phyloP scores from a whole-genome alignment of 64 coral and sea anemone species.

The Cladopsammia gracilis region DNA sequence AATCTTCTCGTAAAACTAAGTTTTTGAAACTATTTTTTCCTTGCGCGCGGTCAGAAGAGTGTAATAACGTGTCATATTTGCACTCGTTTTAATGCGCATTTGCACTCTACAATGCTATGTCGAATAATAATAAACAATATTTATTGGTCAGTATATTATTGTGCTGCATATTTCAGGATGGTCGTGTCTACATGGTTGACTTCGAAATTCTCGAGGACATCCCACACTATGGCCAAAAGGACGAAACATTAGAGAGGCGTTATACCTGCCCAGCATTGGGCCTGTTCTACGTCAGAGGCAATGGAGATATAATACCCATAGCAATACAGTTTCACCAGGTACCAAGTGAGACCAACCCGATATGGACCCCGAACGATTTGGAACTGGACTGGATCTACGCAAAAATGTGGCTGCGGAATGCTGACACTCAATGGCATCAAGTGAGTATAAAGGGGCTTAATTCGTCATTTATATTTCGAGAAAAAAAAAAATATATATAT shows the following conservation, averaged over 20 bases:
- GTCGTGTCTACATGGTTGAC: constrained; percentile 79
- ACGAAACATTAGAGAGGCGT: constrained; percentile 44
- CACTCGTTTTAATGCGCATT: too few species aligned
- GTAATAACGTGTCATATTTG: too few species aligned
- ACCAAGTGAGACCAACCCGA: constrained; percentile 73
- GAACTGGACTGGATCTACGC: constrained; percentile 89
- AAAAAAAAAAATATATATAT: too few species aligned
- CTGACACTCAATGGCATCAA: constrained; percentile 80
- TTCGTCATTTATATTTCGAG: too few species aligned
- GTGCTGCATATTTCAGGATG: constrained; percentile 44
- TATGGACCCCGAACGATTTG: constrained; percentile 88
- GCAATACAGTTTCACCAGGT: constrained; percentile 82
- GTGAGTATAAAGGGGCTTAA: constrained; percentile 23
- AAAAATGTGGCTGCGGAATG: constrained; percentile 87
- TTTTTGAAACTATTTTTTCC: too few species aligned
- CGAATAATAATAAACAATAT: too few species aligned
- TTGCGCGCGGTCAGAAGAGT: too few species aligned
- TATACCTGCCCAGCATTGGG: constrained; percentile 77
- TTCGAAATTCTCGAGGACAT: constrained; percentile 78
- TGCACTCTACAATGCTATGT: too few species aligned
- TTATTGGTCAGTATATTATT: too few species aligned
- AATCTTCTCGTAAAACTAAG: too few species aligned
- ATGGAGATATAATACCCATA: constrained; percentile 72
- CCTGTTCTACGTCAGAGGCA: constrained; percentile 75
- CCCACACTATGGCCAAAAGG: constrained; percentile 58